A percentile compares a stretch with the other conserved stretches of the same genome.
Conservation (phyloP, 2,797 vertebrate genomes). For the Acanthopagrus latus region DNA sequence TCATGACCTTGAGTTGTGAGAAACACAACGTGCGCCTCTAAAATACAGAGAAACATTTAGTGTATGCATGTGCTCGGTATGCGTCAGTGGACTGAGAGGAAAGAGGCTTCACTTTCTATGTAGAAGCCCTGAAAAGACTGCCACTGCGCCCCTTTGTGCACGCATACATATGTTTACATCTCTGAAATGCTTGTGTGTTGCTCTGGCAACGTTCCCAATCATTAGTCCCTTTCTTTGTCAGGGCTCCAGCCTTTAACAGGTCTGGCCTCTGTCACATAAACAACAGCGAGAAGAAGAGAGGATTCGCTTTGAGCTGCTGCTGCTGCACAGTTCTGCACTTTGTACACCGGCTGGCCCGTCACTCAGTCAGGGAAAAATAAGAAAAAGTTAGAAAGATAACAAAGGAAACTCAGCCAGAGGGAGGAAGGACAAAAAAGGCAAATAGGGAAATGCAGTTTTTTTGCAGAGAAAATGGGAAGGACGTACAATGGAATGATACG, state of each 20-base stretch:
- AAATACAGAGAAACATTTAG: slow-evolving; percentile 24
- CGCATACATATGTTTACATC: slow-evolving; percentile 77
- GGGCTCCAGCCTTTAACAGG: slow-evolving; percentile 72
- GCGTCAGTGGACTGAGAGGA: slow-evolving; percentile 12
- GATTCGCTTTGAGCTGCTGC: slow-evolving; percentile 47
- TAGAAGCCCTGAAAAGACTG: slow-evolving; percentile 55
- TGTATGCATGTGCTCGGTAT: slow-evolving; percentile 29
- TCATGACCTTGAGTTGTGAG: slow-evolving; percentile 38
- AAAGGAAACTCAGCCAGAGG: slow-evolving; percentile 39
- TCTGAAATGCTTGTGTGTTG: slow-evolving; percentile 72
- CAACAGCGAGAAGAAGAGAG: slow-evolving; percentile 58
- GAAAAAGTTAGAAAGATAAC: slow-evolving; percentile 31
- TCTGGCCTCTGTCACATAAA: slow-evolving; percentile 80
- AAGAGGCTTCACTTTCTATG: slow-evolving; percentile 34
- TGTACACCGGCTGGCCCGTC: slow-evolving; percentile 22
- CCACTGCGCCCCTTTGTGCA: slow-evolving; percentile 56
- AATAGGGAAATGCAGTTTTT: slow-evolving; percentile 26
- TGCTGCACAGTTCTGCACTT: slow-evolving; percentile 31
- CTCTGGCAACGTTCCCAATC: slow-evolving; percentile 74
- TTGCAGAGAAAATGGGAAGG: slow-evolving; percentile 38
- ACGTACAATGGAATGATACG: slow-evolving; percentile 34
- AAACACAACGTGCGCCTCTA: slow-evolving; percentile 39
- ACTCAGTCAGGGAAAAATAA: slow-evolving; percentile 17
- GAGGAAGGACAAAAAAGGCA: background rate
- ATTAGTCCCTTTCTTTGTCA: slow-evolving; percentile 76